Conservation (phyloP, 1,140 invertebrate species). For the Drosophila quadrilineata region DNA sequence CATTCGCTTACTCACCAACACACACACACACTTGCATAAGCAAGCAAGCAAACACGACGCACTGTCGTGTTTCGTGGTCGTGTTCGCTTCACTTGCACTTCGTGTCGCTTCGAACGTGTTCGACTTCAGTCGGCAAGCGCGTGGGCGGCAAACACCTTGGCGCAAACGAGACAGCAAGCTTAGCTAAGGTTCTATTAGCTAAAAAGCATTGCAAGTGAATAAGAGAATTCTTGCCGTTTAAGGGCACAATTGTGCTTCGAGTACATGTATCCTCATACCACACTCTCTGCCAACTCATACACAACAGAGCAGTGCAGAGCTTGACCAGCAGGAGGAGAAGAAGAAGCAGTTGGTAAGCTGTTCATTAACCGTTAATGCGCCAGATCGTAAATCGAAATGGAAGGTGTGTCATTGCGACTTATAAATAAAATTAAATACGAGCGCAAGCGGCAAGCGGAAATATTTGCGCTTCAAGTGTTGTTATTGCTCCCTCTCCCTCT, state of each 20-base stretch:
- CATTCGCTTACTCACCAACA: constrained; percentile 23
- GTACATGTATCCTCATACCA: not conserved
- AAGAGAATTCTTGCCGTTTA: constrained; percentile 33
- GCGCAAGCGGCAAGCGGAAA: constrained; percentile 73
- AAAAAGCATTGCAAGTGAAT: constrained; percentile 38
- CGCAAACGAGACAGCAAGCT: constrained; percentile 9
- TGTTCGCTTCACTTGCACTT: constrained; percentile 47
- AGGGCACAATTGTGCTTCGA: constrained; percentile 52
- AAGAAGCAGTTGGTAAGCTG: constrained; percentile 37
- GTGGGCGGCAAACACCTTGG: not conserved
- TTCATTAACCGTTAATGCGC: constrained; percentile 70
- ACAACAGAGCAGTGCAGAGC: not conserved
- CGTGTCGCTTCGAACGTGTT: constrained; percentile 69
- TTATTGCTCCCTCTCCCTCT: not conserved
- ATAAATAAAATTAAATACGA: constrained; percentile 79
- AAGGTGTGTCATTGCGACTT: constrained; percentile 74
- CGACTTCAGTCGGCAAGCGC: constrained; percentile 13
- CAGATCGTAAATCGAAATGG: constrained; percentile 64
- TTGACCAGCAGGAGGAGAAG: no score
- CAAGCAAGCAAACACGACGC: not conserved
- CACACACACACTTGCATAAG: not conserved
- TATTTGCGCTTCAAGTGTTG: constrained; percentile 56
- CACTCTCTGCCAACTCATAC: not conserved
- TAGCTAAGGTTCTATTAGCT: constrained; percentile 53
- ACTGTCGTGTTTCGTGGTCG: constrained; percentile 34